These are phyloP conservation scores for Penelope pileata DNA, from an alignment of 2,113 vertebrate genomes.

Conservation along the genomic window DNA sequence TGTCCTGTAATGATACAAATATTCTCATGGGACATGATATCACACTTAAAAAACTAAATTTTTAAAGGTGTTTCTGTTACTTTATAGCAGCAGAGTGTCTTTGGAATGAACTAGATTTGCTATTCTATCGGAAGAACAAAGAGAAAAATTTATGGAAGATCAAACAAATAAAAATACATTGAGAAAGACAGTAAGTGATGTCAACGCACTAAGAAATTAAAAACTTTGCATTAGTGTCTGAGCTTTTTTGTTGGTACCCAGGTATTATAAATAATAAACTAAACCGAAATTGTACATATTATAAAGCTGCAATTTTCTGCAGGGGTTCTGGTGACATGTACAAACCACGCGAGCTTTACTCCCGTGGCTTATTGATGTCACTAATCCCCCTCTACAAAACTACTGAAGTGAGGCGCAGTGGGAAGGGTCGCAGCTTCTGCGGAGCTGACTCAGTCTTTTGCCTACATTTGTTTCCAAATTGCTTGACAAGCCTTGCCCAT, in stretches of 20 bases:
- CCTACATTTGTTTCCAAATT: conserved; percentile 43
- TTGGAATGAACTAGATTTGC: conserved; percentile 29
- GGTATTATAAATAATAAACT: conserved; percentile 73
- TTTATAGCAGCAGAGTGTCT: conserved; percentile 3
- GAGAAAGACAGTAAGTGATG: conserved; percentile 71
- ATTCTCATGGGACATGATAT: conserved; percentile 48
- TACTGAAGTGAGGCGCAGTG: neutral
- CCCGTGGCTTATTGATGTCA: conserved; percentile 49
- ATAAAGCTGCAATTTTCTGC: conserved; percentile 63
- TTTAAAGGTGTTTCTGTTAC: conserved; percentile 40
- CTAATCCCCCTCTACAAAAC: conserved; percentile 1
- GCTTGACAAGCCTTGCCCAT: neutral
- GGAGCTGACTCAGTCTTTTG: neutral
- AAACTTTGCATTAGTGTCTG: conserved; percentile 42
- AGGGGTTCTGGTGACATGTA: conserved; percentile 72
- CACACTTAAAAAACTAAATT: conserved; percentile 52
- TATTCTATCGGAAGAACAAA: conserved; percentile 60
- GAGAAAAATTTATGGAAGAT: conserved; percentile 70
- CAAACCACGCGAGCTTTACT: conserved; percentile 71
- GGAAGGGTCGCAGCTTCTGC: neutral
- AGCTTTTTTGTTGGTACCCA: conserved; percentile 65
- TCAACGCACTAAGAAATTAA: conserved; percentile 8
- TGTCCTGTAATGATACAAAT: conserved; percentile 57
- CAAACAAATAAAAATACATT: conserved; percentile 57
- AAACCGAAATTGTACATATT: conserved; percentile 55